Conservation (phyloP, 2,113 vertebrate genomes). For the Hyla sarda region DNA sequence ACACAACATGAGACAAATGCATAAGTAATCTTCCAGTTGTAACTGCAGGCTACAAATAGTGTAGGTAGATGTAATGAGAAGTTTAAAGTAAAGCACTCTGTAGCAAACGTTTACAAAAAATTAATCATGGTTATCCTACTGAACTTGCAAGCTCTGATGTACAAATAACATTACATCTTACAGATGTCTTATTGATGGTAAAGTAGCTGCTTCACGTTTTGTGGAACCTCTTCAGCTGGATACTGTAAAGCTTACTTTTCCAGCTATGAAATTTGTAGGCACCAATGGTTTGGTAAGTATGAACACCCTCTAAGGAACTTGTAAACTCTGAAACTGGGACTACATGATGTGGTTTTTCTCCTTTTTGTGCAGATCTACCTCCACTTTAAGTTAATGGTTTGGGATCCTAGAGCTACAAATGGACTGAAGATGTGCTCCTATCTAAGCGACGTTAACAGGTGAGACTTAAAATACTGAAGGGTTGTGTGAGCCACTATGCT, state of each 20-base stretch:
- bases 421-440: slow-evolving; percentile 77
- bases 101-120: too few species aligned
- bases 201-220: slow-evolving; percentile 68
- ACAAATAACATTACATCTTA: neutral
- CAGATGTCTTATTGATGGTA: slow-evolving; percentile 76
- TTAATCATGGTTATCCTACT: too few species aligned
- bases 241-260: slow-evolving; percentile 69
- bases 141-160: neutral
- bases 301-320: neutral
- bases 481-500: too few species aligned
- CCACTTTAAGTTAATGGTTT: slow-evolving; percentile 73
- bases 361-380: slow-evolving; percentile 72
- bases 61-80: too few species aligned
- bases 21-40: too few species aligned
- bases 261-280: slow-evolving; percentile 70
- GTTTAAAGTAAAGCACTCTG: too few species aligned
- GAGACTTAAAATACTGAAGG: slow-evolving; percentile 38
- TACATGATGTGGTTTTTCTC: too few species aligned
- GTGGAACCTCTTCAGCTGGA: slow-evolving; percentile 68
- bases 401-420: slow-evolving; percentile 70
- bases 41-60: too few species aligned
- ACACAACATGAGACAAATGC: too few species aligned
- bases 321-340: neutral
- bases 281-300: neutral
- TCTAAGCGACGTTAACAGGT: slow-evolving; percentile 66